These are phyloP conservation scores for Oreochromis grahami DNA, from an alignment of 2,797 vertebrate genomes.

Conservation along the genomic window DNA sequence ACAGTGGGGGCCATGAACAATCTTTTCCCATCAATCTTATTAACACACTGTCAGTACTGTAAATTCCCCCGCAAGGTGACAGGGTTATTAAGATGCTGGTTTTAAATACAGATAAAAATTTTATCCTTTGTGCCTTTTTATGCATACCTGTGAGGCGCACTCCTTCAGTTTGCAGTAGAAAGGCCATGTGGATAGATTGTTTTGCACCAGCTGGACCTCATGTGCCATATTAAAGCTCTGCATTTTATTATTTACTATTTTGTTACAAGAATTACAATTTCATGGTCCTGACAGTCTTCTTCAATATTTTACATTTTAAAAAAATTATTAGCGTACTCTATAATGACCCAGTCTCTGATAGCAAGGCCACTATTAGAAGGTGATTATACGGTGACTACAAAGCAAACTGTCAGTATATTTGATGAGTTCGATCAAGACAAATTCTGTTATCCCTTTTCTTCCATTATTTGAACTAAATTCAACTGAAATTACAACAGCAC, in stretches of 20 bases:
- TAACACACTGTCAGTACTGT: background rate
- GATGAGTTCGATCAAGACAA: slow-evolving; percentile 29
- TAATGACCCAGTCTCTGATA: background rate
- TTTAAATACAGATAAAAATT: slow-evolving; percentile 24
- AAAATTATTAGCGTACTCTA: background rate
- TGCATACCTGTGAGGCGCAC: background rate
- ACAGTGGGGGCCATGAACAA: background rate
- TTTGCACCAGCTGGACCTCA: slow-evolving; percentile 4
- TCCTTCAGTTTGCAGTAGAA: background rate
- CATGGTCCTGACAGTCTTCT: background rate
- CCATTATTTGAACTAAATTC: background rate
- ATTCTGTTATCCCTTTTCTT: background rate
- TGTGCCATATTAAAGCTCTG: background rate
- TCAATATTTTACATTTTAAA: background rate
- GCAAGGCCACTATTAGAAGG: background rate
- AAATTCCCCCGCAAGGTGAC: background rate
- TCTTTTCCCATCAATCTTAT: slow-evolving; percentile 1
- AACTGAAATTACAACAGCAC: background rate
- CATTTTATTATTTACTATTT: background rate
- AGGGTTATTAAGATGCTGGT: background rate
- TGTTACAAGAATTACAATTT: slow-evolving; percentile 25
- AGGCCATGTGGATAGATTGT: slow-evolving; percentile 19
- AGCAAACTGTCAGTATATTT: slow-evolving; percentile 41
- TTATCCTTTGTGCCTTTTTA: slow-evolving; percentile 1
- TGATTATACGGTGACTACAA: background rate